These are phyloP conservation scores for Pocillopora grandis DNA, from an alignment of 92 coral and sea anemone species.

Conservation along the genomic window DNA sequence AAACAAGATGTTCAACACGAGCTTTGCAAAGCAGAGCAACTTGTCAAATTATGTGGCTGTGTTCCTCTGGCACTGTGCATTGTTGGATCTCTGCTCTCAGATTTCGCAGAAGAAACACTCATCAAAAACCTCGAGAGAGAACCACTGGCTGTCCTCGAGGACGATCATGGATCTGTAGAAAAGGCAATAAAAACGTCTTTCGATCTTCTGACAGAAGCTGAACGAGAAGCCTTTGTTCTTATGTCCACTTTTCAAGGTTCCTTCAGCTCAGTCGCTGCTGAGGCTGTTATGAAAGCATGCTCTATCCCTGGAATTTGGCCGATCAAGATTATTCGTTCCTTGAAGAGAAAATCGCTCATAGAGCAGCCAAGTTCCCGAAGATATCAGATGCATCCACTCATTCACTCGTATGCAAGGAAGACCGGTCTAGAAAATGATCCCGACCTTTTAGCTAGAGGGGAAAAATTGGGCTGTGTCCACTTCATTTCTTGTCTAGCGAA, in stretches of 20 bases:
- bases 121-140: neutral
- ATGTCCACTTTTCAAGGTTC: slow-evolving; percentile 13
- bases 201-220: neutral
- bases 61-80: neutral
- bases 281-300: neutral
- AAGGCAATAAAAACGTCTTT: slow-evolving; percentile 18
- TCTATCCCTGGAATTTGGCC: too few relatives aligned
- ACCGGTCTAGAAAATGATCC: neutral
- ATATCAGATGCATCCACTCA: slow-evolving; percentile 38
- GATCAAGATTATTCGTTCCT: neutral
- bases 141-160: slow-evolving; percentile 10
- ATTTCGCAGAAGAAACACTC: neutral
- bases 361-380: neutral
- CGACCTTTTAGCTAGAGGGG: neutral
- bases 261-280: slow-evolving; percentile 9
- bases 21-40: neutral
- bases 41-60: neutral
- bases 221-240: slow-evolving; percentile 9
- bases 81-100: slow-evolving; percentile 17
- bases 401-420: slow-evolving; percentile 14
- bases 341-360: neutral
- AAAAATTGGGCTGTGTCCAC: slow-evolving; percentile 30
- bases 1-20: neutral
- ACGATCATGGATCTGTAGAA: neutral
- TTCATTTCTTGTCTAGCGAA: slow-evolving; percentile 21